Evolutionary conservation across 64 coral and sea anemone species (phyloP).

Genomic region (Astreopora myriophthalma): DNA sequence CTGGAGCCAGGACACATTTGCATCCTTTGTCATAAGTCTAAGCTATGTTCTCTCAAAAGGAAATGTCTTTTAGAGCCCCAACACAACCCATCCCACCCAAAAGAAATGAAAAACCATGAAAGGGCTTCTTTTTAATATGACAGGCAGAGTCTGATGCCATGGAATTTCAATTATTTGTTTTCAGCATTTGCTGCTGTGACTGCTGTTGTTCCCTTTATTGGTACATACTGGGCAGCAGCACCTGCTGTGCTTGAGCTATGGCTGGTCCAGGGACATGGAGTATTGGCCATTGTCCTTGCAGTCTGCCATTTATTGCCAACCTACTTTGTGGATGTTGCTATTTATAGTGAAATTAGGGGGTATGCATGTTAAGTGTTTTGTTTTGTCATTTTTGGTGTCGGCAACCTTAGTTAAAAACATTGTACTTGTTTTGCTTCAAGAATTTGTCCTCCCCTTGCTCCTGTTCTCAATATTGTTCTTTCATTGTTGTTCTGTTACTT

Average conservation of each 20-base stretch:
- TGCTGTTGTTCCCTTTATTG: constrained; percentile 92
- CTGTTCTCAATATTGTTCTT: too few relatives aligned
- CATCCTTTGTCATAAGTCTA: too few relatives aligned
- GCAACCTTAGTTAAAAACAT: background rate
- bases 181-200: constrained; percentile 90
- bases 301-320: constrained; percentile 90
- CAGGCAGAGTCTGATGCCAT: too few relatives aligned
- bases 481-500: too few relatives aligned
- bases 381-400: background rate
- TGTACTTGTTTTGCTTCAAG: too few relatives aligned
- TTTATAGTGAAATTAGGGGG: constrained; percentile 98
- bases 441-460: too few relatives aligned
- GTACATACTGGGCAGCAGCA: constrained; percentile 90
- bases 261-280: constrained; percentile 77
- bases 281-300: constrained; percentile 81
- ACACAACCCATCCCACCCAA: too few relatives aligned
- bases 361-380: constrained; percentile 26
- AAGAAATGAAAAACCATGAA: too few relatives aligned
- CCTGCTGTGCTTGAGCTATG: constrained; percentile 93
- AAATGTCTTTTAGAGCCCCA: too few relatives aligned
- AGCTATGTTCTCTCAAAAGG: too few relatives aligned
- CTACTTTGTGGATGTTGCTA: constrained; percentile 95
- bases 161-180: background rate
- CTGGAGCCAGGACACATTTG: too few relatives aligned
- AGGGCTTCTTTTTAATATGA: too few relatives aligned